Percentiles rank a stretch among this genome's conserved stretches.
These are phyloP conservation scores for Harpegnathos saltator DNA, from an alignment of 1,140 invertebrate species.

Conservation along the genomic window DNA sequence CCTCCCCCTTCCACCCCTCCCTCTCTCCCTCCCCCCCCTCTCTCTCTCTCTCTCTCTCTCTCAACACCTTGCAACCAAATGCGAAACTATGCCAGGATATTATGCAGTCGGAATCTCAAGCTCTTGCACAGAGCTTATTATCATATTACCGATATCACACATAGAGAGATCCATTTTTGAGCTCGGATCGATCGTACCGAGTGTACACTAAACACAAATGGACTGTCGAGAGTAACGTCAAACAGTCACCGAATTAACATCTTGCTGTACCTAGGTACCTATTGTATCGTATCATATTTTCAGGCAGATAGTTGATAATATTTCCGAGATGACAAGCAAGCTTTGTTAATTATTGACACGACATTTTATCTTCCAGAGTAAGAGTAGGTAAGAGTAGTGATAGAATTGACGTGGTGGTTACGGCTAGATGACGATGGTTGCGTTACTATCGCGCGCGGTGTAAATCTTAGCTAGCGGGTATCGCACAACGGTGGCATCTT, in stretches of 20 bases:
- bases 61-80: constrained; percentile 2
- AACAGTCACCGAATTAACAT: too few relatives aligned
- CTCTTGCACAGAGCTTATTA: background rate
- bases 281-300: too few relatives aligned
- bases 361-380: background rate
- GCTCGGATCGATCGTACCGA: too few relatives aligned
- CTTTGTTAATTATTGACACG: background rate
- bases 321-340: background rate
- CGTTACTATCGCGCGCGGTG: background rate
- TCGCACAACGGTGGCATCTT: constrained; percentile 22
- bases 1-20: too few relatives aligned
- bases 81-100: background rate
- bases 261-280: too few relatives aligned
- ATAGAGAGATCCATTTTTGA: too few relatives aligned
- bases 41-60: background rate
- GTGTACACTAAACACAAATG: too few relatives aligned
- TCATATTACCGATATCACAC: constrained; percentile 18
- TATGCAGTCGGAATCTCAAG: constrained; percentile 15
- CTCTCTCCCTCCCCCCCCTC: background rate
- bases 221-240: too few relatives aligned
- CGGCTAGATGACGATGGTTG: background rate
- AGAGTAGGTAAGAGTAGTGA: background rate
- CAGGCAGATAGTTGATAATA: too few relatives aligned
- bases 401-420: background rate
- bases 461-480: constrained; percentile 38